Evolutionary conservation across 2,113 vertebrate genomes (phyloP), one percentile per base, ranked within the genome.

Genomic region (Xiphophorus maculatus): DNA sequence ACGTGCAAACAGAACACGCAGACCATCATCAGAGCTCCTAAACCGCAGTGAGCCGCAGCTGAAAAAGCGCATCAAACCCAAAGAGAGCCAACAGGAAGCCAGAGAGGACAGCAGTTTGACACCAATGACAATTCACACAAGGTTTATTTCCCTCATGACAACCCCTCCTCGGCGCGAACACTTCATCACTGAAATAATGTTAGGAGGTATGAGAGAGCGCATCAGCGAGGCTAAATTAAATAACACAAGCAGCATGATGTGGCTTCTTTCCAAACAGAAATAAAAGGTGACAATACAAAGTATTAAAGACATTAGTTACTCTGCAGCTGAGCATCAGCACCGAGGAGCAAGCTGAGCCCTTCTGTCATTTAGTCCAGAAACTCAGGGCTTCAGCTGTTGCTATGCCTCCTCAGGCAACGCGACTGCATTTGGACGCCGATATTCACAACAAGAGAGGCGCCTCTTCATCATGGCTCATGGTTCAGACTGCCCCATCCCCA

Each of bases 171-270:
- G 67, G 71, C 44, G 58, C 44, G 74, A 86, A 81, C 74, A 63
- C 61, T 77, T 80, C 71, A 76, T 82, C 71, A 30, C 82, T 32
- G 61, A 74, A 83, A 84, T 76, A 64, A 88, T 63, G 66, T 80
- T 76, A 61, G 78, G 77, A 86, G 76, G 82, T 82, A 88, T 73
- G 67, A 27, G 28, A 79, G 76, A 79, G 68, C 40, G n/a, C 28
- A 19, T 32, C 68, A 2, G 73, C 62, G 15, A 71, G 80, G 77
- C 29, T 28, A 81, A 84, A 85, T 71, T 65, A 66, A 87, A 84
- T 66, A 22, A 72, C 58, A 33, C 0, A 1, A 66, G 67, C 66
- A 76, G 72, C 80, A 29, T 15, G 8, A 22, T 10, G 80, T 80
- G 3, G 10, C 40, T 72, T 70, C 29, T 71, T 42, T 65, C 12